Evolutionary conservation across 2,888 invertebrate genomes (phyloP).

Genomic region (Gymnoscelis rufifasciata): DNA sequence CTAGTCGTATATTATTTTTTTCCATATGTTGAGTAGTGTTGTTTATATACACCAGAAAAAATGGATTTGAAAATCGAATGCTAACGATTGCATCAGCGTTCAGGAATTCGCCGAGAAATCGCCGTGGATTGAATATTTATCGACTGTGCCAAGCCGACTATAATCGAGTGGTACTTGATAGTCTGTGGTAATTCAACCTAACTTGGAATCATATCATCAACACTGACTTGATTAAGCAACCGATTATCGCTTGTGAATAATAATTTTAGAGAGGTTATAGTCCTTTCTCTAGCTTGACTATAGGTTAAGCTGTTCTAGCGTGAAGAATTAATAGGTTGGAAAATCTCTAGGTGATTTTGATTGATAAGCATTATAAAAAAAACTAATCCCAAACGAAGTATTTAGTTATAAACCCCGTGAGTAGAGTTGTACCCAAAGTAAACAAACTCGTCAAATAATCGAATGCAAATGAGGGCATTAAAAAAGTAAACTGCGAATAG

Average conservation of each 20-base stretch:
- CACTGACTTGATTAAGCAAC: constrained; percentile 30
- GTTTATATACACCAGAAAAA: constrained; percentile 6
- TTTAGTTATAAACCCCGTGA: too few species aligned
- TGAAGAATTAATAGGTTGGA: too few species aligned
- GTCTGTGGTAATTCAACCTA: constrained; percentile 18
- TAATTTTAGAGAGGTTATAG: constrained; percentile 13
- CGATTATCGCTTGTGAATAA: constrained; percentile 22
- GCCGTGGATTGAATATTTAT: constrained; percentile 69
- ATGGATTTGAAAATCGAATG: constrained; percentile 57
- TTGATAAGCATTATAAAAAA: too few species aligned
- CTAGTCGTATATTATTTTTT: too few species aligned
- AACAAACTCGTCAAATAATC: constrained; percentile 6
- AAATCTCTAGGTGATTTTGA: too few species aligned
- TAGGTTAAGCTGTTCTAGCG: too few species aligned
- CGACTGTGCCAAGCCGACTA: constrained; percentile 14
- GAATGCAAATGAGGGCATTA: constrained; percentile 10
- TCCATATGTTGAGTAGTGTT: too few species aligned
- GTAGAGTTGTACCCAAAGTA: background rate
- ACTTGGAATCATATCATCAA: constrained; percentile 29
- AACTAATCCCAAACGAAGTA: too few species aligned
- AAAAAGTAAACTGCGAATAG: constrained; percentile 21
- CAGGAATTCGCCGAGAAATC: constrained; percentile 76
- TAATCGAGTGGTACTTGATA: background rate
- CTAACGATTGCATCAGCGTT: constrained; percentile 67
- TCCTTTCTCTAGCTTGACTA: too few species aligned